phyloP scores from a whole-genome alignment of 2,888 invertebrate genomes.

The Crossocerus cetratus region DNA sequence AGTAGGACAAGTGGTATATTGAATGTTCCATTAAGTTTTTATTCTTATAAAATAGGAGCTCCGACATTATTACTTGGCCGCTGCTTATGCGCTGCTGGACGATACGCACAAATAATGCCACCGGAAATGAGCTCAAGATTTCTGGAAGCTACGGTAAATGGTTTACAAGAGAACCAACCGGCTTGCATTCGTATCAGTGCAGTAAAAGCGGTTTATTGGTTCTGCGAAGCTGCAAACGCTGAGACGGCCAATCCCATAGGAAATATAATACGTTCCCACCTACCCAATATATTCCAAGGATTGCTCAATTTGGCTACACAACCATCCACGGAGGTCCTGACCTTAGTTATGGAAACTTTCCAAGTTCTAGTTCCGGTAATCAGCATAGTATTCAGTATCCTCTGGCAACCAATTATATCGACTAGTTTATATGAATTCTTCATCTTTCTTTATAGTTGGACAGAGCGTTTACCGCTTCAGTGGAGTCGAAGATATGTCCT shows the following conservation, averaged over 20 bases:
- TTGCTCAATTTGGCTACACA: constrained; percentile 69
- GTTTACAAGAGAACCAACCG: constrained; percentile 78
- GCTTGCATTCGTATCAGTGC: constrained; percentile 79
- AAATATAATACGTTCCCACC: constrained; percentile 67
- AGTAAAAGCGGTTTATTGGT: constrained; percentile 77
- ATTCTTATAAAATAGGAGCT: constrained; percentile 62
- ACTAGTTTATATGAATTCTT: not conserved
- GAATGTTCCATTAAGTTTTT: too few species aligned
- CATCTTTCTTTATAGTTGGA: constrained; percentile 78
- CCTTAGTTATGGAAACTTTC: constrained; percentile 70
- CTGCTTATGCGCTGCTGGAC: constrained; percentile 79
- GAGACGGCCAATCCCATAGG: constrained; percentile 55
- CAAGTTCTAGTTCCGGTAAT: constrained; percentile 69
- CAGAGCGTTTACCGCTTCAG: constrained; percentile 81
- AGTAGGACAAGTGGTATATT: too few species aligned
- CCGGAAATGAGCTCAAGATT: constrained; percentile 77
- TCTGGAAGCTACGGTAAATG: constrained; percentile 79
- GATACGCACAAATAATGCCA: constrained; percentile 78
- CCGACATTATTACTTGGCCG: constrained; percentile 79
- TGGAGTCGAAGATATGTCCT: constrained; percentile 82
- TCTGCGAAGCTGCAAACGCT: constrained; percentile 72
- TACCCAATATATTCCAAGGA: constrained; percentile 71
- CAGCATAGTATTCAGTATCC: not conserved
- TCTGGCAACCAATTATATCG: not conserved
- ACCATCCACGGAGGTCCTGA: constrained; percentile 68